Percentiles rank a stretch among this genome's conserved stretches.
phyloP scores from a whole-genome alignment of 2,888 invertebrate species.

The Lagria hirta region DNA sequence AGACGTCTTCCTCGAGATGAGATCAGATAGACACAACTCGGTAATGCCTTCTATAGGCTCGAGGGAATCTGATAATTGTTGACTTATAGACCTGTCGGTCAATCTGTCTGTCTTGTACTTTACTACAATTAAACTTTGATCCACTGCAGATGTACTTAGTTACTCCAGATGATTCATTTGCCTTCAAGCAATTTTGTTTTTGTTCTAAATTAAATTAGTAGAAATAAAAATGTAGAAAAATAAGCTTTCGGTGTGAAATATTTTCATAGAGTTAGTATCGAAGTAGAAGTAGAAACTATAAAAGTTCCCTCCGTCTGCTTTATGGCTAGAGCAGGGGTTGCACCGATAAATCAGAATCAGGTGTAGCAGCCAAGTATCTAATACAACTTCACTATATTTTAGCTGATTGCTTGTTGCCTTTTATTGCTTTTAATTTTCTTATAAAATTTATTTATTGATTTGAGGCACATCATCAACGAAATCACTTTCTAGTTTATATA shows the following conservation, averaged over 20 bases:
- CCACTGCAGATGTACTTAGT: conserved; percentile 39
- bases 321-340: conserved; percentile 43
- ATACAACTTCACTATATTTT: conserved; percentile 31
- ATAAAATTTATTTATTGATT: no score
- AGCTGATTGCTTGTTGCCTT: conserved; percentile 24
- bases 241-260: conserved; percentile 44
- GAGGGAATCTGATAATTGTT: conserved; percentile 51
- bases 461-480: no score
- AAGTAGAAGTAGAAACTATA: conserved; percentile 47
- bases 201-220: background rate
- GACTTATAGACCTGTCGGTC: conserved; percentile 51
- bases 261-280: conserved; percentile 48
- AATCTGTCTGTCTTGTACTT: conserved; percentile 42
- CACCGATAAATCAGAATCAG: conserved; percentile 49
- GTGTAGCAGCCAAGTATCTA: conserved; percentile 34
- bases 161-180: background rate
- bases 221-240: conserved; percentile 21
- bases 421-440: no score
- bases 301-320: conserved; percentile 47
- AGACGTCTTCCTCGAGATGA: conserved; percentile 43
- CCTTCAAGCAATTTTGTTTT: background rate
- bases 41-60: conserved; percentile 38
- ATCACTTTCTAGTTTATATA: no score
- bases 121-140: conserved; percentile 41
- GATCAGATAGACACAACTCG: conserved; percentile 31